Evolutionary conservation across 2,113 vertebrate genomes (phyloP), one percentile per base, ranked within the genome.

Genomic region (Elgaria multicarinata): DNA sequence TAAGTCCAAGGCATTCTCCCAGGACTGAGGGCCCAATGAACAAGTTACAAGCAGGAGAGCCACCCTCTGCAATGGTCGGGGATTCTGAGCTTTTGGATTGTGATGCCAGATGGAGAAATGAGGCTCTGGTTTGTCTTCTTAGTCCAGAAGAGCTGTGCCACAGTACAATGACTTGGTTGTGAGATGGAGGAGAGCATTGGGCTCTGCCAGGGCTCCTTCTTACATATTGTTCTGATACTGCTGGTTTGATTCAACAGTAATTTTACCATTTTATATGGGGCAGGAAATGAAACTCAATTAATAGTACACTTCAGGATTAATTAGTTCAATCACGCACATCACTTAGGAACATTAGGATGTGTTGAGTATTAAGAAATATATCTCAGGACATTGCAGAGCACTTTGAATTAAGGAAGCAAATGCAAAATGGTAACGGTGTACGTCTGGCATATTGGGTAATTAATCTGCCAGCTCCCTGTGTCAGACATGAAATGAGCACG

Each of bases 241-340:
- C 22, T 81, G 16, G 22, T 1, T 26, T 12, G 3, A 24, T 81
- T 87, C 88, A 91, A 87, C 67, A 87, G 67, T 90, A 93, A 91
- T 8, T 33, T 6, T 88, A 28, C n/a, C 92, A 90, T 88, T 88
- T 93, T 86, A 91, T 85, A 50, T 2, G 58, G 33, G 72, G 42
- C 91, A 93, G 94, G 91, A 94, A 95, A 95, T 95, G 83, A 95
- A 89, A 94, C 82, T 44, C 88, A 93, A 94, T 95, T 91, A 96
- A 94, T 92, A 24, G 53, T 93, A 92, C 87, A 95, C 89, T 93
- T 83, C 85, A 92, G 90, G 90, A 94, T 93, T 89, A 95, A 96
- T 93, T 94, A 94, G 94, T 93, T 91, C 87, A 93, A 95, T 94
- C 90, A 89, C 87, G 92, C 80, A 87, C 66, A 93, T 92, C 92